Conservation (phyloP, 2,797 vertebrate genomes). For the Propithecus deckenii region DNA sequence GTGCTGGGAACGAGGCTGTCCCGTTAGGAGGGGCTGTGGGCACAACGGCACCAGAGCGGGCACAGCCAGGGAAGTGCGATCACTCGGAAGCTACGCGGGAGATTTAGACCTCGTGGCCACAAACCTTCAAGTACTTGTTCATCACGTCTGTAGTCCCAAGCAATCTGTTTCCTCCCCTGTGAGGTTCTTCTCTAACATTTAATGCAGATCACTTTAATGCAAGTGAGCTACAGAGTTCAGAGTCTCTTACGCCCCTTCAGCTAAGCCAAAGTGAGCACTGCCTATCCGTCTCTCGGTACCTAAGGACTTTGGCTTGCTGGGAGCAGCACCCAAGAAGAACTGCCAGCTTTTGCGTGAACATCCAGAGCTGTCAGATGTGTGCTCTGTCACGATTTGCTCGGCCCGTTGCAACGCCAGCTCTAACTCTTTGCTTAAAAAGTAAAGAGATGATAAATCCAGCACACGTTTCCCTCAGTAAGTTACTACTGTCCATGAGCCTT, state of each 20-base stretch:
- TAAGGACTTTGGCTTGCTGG: neutral
- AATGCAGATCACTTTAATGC: too few species aligned
- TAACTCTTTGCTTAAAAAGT: slow-evolving; percentile 72
- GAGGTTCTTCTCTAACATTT: neutral
- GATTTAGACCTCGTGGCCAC: neutral
- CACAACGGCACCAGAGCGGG: fast-evolving
- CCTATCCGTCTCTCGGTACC: neutral
- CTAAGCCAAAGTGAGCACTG: fast-evolving
- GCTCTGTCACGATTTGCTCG: slow-evolving; percentile 33
- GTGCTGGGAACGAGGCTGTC: neutral
- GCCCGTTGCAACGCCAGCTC: slow-evolving; percentile 35
- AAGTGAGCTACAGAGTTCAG: fast-evolving
- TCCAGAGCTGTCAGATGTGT: neutral
- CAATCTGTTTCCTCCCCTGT: neutral
- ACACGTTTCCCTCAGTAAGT: slow-evolving; percentile 17
- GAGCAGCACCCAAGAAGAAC: neutral
- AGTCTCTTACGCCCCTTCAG: too few species aligned
- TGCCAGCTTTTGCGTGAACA: neutral
- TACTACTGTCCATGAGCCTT: slow-evolving; percentile 41
- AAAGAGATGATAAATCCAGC: slow-evolving; percentile 71
- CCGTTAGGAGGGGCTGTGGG: fast-evolving
- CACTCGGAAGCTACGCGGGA: fast-evolving
- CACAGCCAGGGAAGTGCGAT: fast-evolving
- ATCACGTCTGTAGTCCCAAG: neutral
- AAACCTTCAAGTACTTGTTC: fast-evolving